Evolutionary conservation across 2,113 vertebrate genomes (phyloP).

Genomic region (Bujurquina vittata): DNA sequence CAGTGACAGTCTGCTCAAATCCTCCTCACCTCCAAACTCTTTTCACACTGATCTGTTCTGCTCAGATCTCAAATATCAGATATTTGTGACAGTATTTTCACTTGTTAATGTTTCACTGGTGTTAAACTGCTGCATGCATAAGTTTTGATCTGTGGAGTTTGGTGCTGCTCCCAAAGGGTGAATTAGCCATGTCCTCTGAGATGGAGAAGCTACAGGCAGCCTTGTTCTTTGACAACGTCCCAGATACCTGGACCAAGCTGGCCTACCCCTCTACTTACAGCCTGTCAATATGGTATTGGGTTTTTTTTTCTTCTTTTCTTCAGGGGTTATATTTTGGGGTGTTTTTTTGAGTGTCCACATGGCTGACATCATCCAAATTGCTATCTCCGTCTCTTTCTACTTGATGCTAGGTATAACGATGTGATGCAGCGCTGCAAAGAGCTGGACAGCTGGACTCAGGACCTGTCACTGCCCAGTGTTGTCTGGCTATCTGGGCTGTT

Average conservation of each 20-base stretch:
- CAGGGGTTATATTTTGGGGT: neutral
- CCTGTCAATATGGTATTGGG: constrained; percentile 82
- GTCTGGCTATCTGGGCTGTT: constrained; percentile 94
- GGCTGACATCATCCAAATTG: neutral
- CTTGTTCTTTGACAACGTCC: constrained; percentile 92
- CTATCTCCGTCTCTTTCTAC: neutral
- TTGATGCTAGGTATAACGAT: constrained; percentile 78
- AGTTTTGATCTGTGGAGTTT: neutral
- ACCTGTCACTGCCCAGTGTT: constrained; percentile 87
- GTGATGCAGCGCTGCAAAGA: constrained; percentile 85
- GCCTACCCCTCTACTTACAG: constrained; percentile 90
- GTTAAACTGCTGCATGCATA: neutral
- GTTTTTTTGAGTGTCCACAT: neutral
- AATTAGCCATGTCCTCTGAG: constrained; percentile 93
- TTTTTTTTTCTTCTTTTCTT: neutral
- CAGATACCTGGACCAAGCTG: constrained; percentile 89
- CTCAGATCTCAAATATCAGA: neutral
- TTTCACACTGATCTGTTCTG: neutral
- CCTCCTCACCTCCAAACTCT: neutral
- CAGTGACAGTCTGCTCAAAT: no score
- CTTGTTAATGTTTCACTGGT: neutral
- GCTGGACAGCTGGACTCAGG: constrained; percentile 85
- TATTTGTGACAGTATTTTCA: neutral
- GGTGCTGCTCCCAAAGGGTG: constrained; percentile 85
- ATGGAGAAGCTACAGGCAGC: constrained; percentile 93